Percentiles rank a stretch among this genome's conserved stretches.
These are phyloP conservation scores for Rhinella marina DNA, from an alignment of 2,797 vertebrate species.

Conservation along the genomic window DNA sequence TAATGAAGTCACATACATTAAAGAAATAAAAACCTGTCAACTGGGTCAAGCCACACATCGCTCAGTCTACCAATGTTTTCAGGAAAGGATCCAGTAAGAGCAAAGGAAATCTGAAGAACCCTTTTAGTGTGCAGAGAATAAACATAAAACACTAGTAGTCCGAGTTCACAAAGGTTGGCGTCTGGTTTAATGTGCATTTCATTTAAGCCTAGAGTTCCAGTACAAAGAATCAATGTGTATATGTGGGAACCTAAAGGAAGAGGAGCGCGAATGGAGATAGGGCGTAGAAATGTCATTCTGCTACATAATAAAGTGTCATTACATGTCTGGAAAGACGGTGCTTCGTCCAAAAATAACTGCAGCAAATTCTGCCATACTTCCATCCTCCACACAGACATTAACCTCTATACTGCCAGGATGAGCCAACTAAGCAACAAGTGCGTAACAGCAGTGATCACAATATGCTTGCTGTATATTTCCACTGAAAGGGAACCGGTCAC, in stretches of 20 bases:
- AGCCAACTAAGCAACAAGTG: neutral
- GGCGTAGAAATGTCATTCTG: conserved; percentile 16
- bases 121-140: neutral
- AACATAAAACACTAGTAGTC: conserved; percentile 6
- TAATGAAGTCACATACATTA: neutral
- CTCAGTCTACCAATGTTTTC: neutral
- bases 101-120: neutral
- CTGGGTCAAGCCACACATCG: neutral
- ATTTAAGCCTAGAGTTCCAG: neutral
- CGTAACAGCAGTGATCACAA: neutral
- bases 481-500: neutral
- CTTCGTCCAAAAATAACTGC: neutral
- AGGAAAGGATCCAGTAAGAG: neutral
- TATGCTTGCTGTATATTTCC: neutral
- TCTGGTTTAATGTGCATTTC: conserved; percentile 14
- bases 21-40: neutral
- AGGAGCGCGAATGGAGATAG: neutral
- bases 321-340: conserved; percentile 20
- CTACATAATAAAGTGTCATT: conserved; percentile 9
- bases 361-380: neutral
- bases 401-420: conserved; percentile 1
- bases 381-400: conserved; percentile 10
- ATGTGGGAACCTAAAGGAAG: neutral
- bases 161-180: neutral
- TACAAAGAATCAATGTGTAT: neutral